phyloP scores from a whole-genome alignment of 2,113 vertebrate genomes.

The Micromys minutus region DNA sequence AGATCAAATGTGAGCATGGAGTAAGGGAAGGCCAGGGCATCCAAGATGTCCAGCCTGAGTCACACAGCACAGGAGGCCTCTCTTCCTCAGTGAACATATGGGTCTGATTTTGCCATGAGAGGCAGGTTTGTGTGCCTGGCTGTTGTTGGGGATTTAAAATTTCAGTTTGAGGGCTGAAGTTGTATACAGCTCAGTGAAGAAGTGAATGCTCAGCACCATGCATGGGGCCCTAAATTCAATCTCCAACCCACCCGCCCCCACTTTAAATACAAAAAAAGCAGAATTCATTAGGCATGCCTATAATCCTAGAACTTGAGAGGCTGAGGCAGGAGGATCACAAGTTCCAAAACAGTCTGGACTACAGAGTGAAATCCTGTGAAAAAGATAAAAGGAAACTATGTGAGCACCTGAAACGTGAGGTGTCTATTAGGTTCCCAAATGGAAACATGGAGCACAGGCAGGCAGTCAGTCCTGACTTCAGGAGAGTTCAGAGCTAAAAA shows the following conservation, averaged over 20 bases:
- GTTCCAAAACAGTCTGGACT: neutral
- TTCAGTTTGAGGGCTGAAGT: neutral
- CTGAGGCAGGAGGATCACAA: neutral
- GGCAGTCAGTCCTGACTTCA: constrained; percentile 3
- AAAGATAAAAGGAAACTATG: neutral
- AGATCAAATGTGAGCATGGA: neutral
- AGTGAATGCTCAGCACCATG: neutral
- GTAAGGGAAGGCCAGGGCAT: neutral
- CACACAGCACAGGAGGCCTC: neutral
- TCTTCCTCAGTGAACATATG: no score
- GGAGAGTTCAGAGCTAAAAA: constrained; percentile 41
- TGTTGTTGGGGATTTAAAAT: neutral
- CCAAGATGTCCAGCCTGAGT: neutral
- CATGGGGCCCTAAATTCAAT: neutral
- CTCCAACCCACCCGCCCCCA: neutral
- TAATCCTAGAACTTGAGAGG: neutral
- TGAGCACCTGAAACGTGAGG: neutral
- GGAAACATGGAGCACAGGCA: neutral
- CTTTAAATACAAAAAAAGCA: neutral
- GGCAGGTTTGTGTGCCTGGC: neutral
- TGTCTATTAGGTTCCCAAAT: neutral
- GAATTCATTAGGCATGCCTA: neutral
- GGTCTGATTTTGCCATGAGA: neutral
- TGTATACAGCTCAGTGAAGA: no score
- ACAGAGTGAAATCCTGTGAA: neutral